phyloP scores from a whole-genome alignment of 2,797 vertebrate species.

The Eidolon dupreanum region DNA sequence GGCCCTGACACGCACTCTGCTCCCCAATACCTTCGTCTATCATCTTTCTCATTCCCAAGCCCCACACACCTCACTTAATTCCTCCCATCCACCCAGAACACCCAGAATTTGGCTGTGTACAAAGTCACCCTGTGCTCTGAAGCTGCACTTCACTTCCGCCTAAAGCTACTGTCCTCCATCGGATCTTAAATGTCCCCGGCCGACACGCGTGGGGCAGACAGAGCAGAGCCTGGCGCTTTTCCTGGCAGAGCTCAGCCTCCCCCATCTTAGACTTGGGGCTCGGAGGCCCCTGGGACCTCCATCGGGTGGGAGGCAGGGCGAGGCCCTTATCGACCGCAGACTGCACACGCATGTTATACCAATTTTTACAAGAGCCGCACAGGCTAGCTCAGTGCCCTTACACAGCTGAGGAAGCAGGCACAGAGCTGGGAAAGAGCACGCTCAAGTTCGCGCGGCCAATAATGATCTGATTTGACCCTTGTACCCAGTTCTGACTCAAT shows the following conservation, averaged over 20 bases:
- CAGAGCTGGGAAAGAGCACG: accelerated
- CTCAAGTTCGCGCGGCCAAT: accelerated
- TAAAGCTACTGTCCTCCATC: background rate
- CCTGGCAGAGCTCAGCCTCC: background rate
- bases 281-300: background rate
- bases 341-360: accelerated
- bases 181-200: background rate
- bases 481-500: background rate
- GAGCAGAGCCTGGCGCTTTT: background rate
- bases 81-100: background rate
- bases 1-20: background rate
- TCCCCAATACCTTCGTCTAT: accelerated
- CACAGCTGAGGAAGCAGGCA: background rate
- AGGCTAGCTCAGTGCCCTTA: background rate
- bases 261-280: background rate
- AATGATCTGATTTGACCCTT: background rate
- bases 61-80: background rate
- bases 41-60: background rate
- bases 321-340: background rate
- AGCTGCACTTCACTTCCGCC: background rate
- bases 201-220: background rate
- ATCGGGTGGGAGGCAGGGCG: background rate
- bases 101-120: accelerated
- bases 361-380: background rate
- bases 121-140: background rate